A percentile compares a stretch with the other conserved stretches of the same genome.
phyloP scores from a whole-genome alignment of 2,113 vertebrate species.

The Caretta caretta region DNA sequence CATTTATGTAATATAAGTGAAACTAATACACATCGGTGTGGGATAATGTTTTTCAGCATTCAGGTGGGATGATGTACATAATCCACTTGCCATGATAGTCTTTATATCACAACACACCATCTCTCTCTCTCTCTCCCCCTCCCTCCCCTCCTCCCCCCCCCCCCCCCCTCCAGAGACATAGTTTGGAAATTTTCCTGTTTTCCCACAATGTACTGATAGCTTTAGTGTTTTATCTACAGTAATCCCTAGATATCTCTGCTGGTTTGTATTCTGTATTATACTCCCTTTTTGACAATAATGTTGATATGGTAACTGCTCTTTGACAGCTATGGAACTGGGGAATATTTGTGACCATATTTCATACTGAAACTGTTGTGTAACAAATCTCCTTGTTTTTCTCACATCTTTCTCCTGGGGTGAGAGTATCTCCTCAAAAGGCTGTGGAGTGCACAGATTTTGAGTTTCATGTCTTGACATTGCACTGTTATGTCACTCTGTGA shows the following conservation, averaged over 20 bases:
- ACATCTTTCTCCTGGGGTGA: background rate
- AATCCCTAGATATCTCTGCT: background rate
- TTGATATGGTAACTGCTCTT: conserved; percentile 8
- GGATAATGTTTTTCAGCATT: background rate
- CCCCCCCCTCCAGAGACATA: too few species aligned
- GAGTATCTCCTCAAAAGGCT: background rate
- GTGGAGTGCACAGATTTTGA: background rate
- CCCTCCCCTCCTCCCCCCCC: too few species aligned
- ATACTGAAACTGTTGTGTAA: background rate
- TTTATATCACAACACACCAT: background rate
- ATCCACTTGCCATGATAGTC: background rate
- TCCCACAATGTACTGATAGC: background rate
- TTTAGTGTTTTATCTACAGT: background rate
- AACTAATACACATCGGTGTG: background rate
- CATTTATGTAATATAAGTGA: background rate
- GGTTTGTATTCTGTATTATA: background rate
- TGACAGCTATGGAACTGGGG: background rate
- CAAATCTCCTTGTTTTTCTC: background rate
- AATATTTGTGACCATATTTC: conserved; percentile 15
- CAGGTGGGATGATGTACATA: accelerated
- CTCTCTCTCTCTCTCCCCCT: too few species aligned
- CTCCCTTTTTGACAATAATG: conserved; percentile 6
- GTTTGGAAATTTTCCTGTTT: background rate
- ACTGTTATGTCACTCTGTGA: background rate
- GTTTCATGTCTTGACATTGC: background rate